A percentile compares a stretch with the other conserved stretches of the same genome.
Evolutionary conservation across 2,797 vertebrate species (phyloP).

Genomic region (Pelodytes ibericus): DNA sequence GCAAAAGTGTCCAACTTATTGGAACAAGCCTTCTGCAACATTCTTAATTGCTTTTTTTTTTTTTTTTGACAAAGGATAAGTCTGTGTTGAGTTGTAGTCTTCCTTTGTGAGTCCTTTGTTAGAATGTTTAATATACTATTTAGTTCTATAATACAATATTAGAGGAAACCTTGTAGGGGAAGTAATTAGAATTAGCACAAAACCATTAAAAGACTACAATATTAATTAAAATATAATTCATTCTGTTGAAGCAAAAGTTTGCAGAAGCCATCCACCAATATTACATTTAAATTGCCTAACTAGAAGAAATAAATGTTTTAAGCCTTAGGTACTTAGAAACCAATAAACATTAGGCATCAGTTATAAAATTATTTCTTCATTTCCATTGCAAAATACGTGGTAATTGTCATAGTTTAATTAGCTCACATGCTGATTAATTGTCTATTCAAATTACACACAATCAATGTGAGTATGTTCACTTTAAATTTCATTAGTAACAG

Average conservation of each 20-base stretch:
- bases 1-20: too few relatives aligned
- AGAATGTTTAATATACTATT: constrained; percentile 28
- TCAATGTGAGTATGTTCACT: constrained; percentile 60
- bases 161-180: constrained; percentile 49
- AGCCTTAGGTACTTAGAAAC: constrained; percentile 64
- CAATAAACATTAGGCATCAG: constrained; percentile 57
- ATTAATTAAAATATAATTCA: constrained; percentile 63
- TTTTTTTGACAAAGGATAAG: too few relatives aligned
- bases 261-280: constrained; percentile 58
- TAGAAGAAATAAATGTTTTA: constrained; percentile 70
- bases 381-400: constrained; percentile 62
- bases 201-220: constrained; percentile 60
- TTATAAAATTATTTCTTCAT: constrained; percentile 68
- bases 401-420: constrained; percentile 65
- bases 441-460: constrained; percentile 61
- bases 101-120: background rate
- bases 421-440: constrained; percentile 61
- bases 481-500: constrained; percentile 63
- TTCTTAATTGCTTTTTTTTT: too few relatives aligned
- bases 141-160: constrained; percentile 37
- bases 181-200: constrained; percentile 53
- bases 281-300: constrained; percentile 63
- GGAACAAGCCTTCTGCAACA: too few relatives aligned
- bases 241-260: constrained; percentile 60
- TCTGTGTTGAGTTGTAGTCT: background rate